phyloP scores from a whole-genome alignment of 2,113 vertebrate species.

The Mastomys coucha region DNA sequence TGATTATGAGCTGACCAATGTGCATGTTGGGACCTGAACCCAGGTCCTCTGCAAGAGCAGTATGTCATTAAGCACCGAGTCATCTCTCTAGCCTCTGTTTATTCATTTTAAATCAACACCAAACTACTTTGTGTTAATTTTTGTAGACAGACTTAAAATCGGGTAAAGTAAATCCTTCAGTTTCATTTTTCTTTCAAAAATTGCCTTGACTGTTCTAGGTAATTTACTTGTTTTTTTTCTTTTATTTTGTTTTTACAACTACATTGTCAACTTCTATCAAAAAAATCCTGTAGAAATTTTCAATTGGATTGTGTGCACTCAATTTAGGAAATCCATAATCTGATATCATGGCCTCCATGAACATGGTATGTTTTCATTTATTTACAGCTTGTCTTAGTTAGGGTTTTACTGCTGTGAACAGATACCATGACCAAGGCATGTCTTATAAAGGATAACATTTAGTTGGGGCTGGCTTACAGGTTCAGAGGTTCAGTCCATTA shows the following conservation, averaged over 20 bases:
- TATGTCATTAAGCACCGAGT: neutral
- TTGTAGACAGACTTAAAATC: neutral
- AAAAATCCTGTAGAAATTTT: neutral
- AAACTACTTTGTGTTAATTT: neutral
- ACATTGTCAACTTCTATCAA: neutral
- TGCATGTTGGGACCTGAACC: neutral
- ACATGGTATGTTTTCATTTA: neutral
- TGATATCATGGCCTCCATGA: neutral
- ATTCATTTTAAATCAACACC: neutral
- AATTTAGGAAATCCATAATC: neutral
- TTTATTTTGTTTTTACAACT: neutral
- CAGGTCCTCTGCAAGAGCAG: conserved; percentile 2
- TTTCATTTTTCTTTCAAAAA: neutral
- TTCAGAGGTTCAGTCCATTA: too few relatives aligned
- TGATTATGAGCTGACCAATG: neutral
- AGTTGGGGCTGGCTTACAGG: too few relatives aligned
- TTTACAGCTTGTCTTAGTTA: neutral
- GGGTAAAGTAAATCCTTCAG: neutral
- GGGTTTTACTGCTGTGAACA: too few relatives aligned
- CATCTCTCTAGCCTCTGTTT: too few relatives aligned
- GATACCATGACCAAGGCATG: too few relatives aligned
- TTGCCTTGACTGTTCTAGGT: neutral
- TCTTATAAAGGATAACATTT: too few relatives aligned
- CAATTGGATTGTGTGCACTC: neutral
- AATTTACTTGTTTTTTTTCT: neutral